These are phyloP conservation scores for Gymnopithys bicolor DNA, from an alignment of 2,797 vertebrate species.

Conservation along the genomic window DNA sequence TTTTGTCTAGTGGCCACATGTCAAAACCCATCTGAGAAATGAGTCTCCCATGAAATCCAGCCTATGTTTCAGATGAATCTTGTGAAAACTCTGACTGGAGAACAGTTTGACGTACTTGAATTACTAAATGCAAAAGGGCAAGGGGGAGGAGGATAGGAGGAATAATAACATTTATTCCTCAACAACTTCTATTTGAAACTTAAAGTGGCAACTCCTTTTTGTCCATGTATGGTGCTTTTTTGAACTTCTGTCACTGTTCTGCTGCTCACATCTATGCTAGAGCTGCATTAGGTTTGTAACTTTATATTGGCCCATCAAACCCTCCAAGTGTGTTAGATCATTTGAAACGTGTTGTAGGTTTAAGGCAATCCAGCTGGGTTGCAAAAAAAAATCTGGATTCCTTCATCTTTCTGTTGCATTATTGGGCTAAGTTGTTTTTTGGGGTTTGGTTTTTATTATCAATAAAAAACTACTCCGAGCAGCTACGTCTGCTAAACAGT, in stretches of 20 bases:
- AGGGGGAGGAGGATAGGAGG: rapidly evolving
- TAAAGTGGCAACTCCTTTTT: neutral
- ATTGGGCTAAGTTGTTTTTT: neutral
- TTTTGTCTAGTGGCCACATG: neutral
- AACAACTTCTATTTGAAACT: neutral
- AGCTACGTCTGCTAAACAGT: neutral
- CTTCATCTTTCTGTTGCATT: neutral
- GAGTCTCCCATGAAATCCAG: neutral
- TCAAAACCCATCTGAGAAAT: neutral
- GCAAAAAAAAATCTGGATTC: neutral
- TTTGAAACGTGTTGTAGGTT: neutral
- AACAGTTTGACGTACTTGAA: neutral
- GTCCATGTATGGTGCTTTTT: neutral
- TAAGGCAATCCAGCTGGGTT: neutral
- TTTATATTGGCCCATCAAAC: neutral
- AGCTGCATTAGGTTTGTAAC: neutral
- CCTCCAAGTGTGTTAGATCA: neutral
- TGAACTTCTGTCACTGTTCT: neutral
- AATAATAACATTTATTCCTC: neutral
- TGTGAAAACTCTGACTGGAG: neutral
- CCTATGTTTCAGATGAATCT: neutral
- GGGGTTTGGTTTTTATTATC: neutral
- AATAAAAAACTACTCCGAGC: neutral
- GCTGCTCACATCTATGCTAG: neutral
- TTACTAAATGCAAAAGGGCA: neutral